Conservation (phyloP, 1,140 invertebrate genomes). For the Trinorchestia longiramus region DNA sequence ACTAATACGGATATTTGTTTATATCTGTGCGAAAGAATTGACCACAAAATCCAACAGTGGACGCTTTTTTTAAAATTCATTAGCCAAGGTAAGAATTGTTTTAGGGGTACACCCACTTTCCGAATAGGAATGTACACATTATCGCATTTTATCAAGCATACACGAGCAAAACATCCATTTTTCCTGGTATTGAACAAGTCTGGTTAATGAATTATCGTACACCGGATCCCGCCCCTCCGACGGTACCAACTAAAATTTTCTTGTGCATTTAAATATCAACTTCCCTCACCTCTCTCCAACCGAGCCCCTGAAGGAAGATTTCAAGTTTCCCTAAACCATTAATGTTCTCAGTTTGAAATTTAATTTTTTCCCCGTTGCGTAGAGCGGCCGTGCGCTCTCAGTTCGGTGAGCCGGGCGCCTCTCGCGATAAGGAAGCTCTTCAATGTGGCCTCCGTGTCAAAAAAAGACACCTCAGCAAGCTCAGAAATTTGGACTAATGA, state of each 20-base stretch:
- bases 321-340: no score
- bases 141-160: background rate
- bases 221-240: no score
- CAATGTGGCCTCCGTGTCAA: background rate
- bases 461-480: conserved; percentile 4
- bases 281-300: no score
- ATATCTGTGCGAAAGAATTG: background rate
- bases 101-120: background rate
- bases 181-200: background rate
- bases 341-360: no score
- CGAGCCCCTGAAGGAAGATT: no score
- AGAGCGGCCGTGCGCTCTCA: background rate
- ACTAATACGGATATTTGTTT: background rate
- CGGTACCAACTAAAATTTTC: no score
- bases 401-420: background rate
- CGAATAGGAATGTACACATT: background rate
- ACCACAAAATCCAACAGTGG: background rate
- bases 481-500: conserved; percentile 38
- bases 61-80: background rate
- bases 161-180: background rate
- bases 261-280: no score
- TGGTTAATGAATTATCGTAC: no score
- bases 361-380: background rate
- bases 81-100: background rate
- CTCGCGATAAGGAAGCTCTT: background rate